A percentile compares a stretch with the other conserved stretches of the same genome.
Conservation (phyloP, 2,113 vertebrate genomes). For the Egretta garzetta region DNA sequence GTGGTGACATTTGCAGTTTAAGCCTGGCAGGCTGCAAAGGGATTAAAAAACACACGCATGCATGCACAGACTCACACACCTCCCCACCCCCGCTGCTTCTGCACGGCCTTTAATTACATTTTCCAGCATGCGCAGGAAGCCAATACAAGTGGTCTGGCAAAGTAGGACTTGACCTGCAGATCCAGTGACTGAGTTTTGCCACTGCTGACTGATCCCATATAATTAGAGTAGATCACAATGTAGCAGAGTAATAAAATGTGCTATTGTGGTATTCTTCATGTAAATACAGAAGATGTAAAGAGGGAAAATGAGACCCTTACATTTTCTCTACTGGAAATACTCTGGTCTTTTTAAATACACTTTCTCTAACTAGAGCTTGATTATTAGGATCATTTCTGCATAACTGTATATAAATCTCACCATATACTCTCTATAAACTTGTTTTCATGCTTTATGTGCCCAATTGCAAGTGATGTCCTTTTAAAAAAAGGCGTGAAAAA, state of each 20-base stretch:
- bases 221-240: not conserved
- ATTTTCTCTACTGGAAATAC: not conserved
- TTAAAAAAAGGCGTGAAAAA: not conserved
- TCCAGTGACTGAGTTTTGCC: not conserved
- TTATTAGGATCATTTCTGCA: not conserved
- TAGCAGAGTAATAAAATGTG: not conserved
- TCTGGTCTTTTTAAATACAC: not conserved
- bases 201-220: not conserved
- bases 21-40: not conserved
- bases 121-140: not conserved
- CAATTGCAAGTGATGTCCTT: not conserved
- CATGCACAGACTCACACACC: rapidly evolving
- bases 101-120: not conserved
- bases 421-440: not conserved
- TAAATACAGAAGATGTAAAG: not conserved
- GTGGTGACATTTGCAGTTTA: slow-evolving; percentile 23
- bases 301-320: not conserved
- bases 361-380: not conserved
- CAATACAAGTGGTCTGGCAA: not conserved
- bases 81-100: rapidly evolving
- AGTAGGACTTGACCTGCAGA: not conserved
- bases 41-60: not conserved
- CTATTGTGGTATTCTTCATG: not conserved
- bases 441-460: not conserved
- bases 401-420: not conserved